Base-by-base conservation (phyloP, 2,797 vertebrate species). In the Heliangelus exortis region DNA sequence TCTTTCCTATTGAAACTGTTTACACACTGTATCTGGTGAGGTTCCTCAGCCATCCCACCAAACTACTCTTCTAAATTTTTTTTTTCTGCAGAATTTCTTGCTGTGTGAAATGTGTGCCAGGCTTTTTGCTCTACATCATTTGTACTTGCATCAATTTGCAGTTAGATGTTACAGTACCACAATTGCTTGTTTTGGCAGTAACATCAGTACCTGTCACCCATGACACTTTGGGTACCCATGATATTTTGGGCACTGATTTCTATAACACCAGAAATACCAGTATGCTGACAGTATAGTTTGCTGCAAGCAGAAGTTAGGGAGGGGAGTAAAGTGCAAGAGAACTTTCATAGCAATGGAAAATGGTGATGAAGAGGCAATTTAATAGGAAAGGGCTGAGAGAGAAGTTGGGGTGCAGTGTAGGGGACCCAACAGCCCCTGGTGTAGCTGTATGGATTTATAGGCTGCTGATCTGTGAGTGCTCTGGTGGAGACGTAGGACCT, bases 391-490 rank as follows among this genome's bases (percentile, higher is more conserved):
- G 87, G 20, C 29, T 61, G 34, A 47, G 14, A 84, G 33, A 58
- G 63, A 67, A 62, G 16, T 1, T 92, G 61, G 34, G 22, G 36
- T 66, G 20, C 63, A 69, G 47, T 7, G 6, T 20, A 53, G 34
- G n/a, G 79, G 17, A 19, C 18, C 2, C 3, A 43, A 6, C 9
- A 84, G 23, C 17, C n/a, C 26, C 33, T 2, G 3, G n/a, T 1
- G 1, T 41, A 61, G 17, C 12, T 61, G 14, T 36, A 54, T 31
- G 67, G 34, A 71, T 87, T 91, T 84, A 50, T 7, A 63, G 45
- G 41, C 1, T 74, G 34, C 3, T 3, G 19, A 45, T 72, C 47
- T 84, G 7, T 29, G n/a, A 78, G 17, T 51, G 23, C 26, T 76
- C 33, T 59, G 59, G 25, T 19, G 34, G 50, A 84, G 39, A 67